phyloP scores from a whole-genome alignment of 1,140 invertebrate species.

The Drosophila kanapiae region DNA sequence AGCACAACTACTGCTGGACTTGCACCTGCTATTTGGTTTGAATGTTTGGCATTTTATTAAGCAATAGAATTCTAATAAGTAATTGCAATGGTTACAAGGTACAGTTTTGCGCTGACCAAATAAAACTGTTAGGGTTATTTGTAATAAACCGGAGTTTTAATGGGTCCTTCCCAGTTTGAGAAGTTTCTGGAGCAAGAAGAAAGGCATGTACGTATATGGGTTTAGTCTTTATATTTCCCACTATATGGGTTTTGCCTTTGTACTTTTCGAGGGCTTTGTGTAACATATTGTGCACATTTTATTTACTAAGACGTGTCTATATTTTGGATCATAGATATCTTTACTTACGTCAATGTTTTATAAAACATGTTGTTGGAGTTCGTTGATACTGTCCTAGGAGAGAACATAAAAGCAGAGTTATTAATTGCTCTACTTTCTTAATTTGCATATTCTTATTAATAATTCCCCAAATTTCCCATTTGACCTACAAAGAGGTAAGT shows the following conservation, averaged over 20 bases:
- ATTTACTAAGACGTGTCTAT: neutral
- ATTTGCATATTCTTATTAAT: too few species aligned
- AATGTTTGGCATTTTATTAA: conserved; percentile 2
- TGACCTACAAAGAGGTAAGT: too few species aligned
- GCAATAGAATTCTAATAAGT: neutral
- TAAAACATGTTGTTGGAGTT: neutral
- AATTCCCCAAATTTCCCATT: too few species aligned
- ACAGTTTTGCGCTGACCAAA: conserved; percentile 9
- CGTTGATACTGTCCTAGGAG: too few species aligned
- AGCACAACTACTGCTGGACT: conserved; percentile 5
- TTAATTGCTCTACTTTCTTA: too few species aligned
- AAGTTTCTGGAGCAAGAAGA: neutral
- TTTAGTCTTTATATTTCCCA: too few species aligned
- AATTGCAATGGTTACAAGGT: conserved; percentile 11
- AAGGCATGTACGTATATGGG: neutral
- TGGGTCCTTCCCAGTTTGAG: neutral
- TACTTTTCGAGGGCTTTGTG: neutral
- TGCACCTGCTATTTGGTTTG: neutral
- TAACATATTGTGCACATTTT: neutral
- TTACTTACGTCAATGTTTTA: neutral
- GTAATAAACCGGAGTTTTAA: neutral
- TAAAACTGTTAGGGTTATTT: conserved; percentile 27
- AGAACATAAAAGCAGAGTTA: too few species aligned
- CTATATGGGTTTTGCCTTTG: neutral
- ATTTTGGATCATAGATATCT: neutral